Evolutionary conservation across 2,113 vertebrate species (phyloP).

Genomic region (Psophia crepitans): DNA sequence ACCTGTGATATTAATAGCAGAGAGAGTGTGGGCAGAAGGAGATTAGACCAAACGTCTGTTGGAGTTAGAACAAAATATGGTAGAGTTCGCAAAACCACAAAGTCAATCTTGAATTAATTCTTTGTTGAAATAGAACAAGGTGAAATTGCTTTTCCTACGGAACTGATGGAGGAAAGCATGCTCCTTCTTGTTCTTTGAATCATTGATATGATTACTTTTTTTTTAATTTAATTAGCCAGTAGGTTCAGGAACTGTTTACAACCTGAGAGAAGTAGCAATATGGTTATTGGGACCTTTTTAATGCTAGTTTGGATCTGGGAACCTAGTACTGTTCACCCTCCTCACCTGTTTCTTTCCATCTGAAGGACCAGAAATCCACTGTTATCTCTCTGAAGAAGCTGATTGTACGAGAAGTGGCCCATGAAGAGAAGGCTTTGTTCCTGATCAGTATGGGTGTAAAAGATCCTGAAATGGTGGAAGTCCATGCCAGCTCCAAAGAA

Average conservation of each 20-base stretch:
- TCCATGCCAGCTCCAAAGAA: constrained; percentile 89
- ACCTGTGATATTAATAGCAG: neutral
- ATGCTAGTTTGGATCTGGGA: neutral
- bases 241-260: neutral
- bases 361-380: constrained; percentile 92
- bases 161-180: neutral
- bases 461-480: constrained; percentile 94
- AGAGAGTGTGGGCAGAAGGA: neutral
- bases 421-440: constrained; percentile 95
- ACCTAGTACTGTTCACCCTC: neutral
- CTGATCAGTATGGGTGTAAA: constrained; percentile 89
- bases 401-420: constrained; percentile 95
- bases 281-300: neutral
- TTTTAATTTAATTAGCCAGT: neutral
- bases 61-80: neutral
- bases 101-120: neutral
- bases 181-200: neutral
- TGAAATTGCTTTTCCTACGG: neutral
- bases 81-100: neutral
- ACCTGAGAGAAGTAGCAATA: neutral
- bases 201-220: neutral
- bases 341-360: neutral
- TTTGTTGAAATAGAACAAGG: neutral
- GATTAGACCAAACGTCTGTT: neutral
- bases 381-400: constrained; percentile 96